Evolutionary conservation across 2,113 vertebrate species (phyloP).

Genomic region (Gymnogyps californianus): DNA sequence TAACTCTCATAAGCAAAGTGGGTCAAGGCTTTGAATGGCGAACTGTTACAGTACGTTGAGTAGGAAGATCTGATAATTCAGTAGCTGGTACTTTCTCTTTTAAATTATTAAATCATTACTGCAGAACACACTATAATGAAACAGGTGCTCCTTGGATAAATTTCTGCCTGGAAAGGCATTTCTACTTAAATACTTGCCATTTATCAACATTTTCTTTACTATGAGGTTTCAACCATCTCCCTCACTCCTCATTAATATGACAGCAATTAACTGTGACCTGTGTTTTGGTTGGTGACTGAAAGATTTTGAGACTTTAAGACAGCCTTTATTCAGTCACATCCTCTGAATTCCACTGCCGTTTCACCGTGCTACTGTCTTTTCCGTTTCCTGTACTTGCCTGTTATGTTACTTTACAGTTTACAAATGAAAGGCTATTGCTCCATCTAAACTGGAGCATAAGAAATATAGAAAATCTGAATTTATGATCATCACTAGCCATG

Average conservation of each 20-base stretch:
- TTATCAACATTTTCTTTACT: background rate
- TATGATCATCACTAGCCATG: background rate
- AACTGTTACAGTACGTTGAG: background rate
- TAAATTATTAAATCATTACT: background rate
- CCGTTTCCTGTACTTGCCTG: background rate
- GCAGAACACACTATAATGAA: background rate
- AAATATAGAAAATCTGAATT: background rate
- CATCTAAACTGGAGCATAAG: background rate
- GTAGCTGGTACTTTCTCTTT: background rate
- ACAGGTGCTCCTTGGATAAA: background rate
- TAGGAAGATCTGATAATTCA: background rate
- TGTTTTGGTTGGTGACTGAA: background rate
- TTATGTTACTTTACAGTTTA: background rate
- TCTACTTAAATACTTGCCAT: background rate
- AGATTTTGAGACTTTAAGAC: background rate
- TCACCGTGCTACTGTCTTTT: background rate
- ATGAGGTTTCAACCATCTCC: background rate
- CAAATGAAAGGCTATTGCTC: background rate
- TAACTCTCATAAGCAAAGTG: background rate
- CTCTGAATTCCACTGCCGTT: background rate
- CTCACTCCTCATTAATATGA: background rate
- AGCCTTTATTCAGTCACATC: background rate
- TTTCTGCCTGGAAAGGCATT: background rate
- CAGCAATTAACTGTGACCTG: background rate
- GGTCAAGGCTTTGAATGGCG: background rate